Evolutionary conservation across 2,797 vertebrate genomes (phyloP).

Genomic region (Acropternis orthonyx): DNA sequence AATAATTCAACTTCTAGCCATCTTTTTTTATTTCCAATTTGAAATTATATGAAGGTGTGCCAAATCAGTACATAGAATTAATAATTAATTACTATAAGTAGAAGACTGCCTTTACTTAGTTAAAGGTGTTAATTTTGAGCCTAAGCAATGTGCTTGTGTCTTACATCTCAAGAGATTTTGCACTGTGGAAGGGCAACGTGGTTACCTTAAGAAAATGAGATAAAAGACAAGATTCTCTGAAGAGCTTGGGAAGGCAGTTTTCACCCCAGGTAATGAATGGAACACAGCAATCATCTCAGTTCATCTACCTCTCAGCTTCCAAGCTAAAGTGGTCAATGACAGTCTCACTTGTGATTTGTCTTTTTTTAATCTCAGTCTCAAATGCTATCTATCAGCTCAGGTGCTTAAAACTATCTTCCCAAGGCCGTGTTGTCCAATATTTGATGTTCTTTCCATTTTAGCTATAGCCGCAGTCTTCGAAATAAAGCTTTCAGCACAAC

Average conservation of each 20-base stretch:
- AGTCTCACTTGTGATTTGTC: not conserved
- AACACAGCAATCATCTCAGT: not conserved
- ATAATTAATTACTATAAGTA: not conserved
- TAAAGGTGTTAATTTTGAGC: not conserved
- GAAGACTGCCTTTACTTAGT: not conserved
- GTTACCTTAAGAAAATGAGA: not conserved
- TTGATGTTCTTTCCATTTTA: conserved; percentile 64
- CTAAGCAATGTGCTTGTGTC: not conserved
- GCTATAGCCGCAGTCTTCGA: not conserved
- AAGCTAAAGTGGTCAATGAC: not conserved
- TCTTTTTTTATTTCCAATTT: not conserved
- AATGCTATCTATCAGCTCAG: conserved; percentile 25
- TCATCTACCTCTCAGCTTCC: not conserved
- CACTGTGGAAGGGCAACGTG: not conserved
- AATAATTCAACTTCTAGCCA: not conserved
- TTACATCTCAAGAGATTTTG: not conserved
- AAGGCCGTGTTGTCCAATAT: conserved; percentile 54
- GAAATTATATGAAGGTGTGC: not conserved
- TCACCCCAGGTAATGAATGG: not conserved
- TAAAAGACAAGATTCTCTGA: not conserved
- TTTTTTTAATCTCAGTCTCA: conserved; percentile 18
- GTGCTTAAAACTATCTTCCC: conserved; percentile 30
- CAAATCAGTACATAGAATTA: not conserved
- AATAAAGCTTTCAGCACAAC: conserved; percentile 59
- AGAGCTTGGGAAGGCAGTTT: not conserved